Base-by-base conservation (phyloP, 2,888 invertebrate species). In the Torymus tubicola region DNA sequence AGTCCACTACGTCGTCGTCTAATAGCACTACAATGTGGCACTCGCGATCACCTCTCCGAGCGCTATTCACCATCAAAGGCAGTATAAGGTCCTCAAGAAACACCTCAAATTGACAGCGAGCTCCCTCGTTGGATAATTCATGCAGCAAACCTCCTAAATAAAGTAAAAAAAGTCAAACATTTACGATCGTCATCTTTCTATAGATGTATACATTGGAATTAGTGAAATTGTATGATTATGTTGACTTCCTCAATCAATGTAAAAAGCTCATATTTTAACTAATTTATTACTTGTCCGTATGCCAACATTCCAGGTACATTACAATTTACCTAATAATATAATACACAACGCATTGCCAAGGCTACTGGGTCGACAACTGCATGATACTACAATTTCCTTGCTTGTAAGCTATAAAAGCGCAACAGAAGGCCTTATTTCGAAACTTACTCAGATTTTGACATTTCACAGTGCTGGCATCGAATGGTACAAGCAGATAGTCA, bases 121-220 rank as follows among this genome's bases (percentile, higher is more conserved):
- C 99, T n/a, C 99, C 99, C 91, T 99, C 99, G 92, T 99, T 99
- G 63, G 98, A 98, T 70, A 99, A 92, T 92, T 99, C 99, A 91
- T 99, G 99, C 77, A 99, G 93, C 74, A 99, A 93, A 71, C 98
- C 99, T 87, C 97, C 95, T 95, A 86, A 68, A 11, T 68, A 64
- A 74, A 64, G 60, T 52, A 18, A 55, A 78, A 55, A 24, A 78
- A 55, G n/a, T 42, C 52, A 58, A n/a, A 13, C 11, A 61, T 14
- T 57, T 42, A 42, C 42, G 42, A 42, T 8, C 5, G 42, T 42
- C 1, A 8, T 42, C 42, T 8, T 42, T 42, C 42, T 8, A 21
- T 21, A 21, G 21, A 21, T 21, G 21, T 21, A 21, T 21, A 42
- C 42, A 42, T 42, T 8, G 42, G 8, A 42, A 8, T n/a, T n/a